phyloP scores from a whole-genome alignment of 2,888 invertebrate species.

The Heliconius aoede region DNA sequence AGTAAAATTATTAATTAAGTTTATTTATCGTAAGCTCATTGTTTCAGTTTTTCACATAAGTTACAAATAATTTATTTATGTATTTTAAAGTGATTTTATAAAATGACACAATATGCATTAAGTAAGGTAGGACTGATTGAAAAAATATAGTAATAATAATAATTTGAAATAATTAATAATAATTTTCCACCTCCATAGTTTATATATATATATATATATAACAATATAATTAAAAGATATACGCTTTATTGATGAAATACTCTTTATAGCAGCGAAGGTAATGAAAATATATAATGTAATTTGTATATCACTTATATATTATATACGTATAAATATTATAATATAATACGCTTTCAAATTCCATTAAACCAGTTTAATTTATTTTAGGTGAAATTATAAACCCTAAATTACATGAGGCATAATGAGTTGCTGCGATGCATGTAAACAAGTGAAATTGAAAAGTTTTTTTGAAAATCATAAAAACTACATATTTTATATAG shows the following conservation, averaged over 20 bases:
- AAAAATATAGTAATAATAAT: too few relatives aligned
- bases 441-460: conserved; percentile 53
- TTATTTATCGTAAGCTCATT: background rate
- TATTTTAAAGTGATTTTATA: too few relatives aligned
- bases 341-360: background rate
- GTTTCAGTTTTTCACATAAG: background rate
- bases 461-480: conserved; percentile 55
- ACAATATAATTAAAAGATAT: too few relatives aligned
- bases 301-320: too few relatives aligned
- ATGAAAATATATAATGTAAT: too few relatives aligned
- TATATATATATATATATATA: too few relatives aligned
- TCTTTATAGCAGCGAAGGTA: too few relatives aligned
- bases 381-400: conserved; percentile 6
- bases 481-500: conserved; percentile 52
- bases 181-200: too few relatives aligned
- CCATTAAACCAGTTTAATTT: background rate
- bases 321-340: background rate
- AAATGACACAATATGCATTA: too few relatives aligned
- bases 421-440: conserved; percentile 60
- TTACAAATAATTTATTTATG: background rate
- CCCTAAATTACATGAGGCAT: conserved; percentile 25
- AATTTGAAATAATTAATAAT: too few relatives aligned
- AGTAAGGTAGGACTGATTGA: too few relatives aligned
- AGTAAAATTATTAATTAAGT: background rate
- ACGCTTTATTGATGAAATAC: too few relatives aligned